A percentile compares a stretch with the other conserved stretches of the same genome.
Conservation (phyloP, 1,140 invertebrate species). For the Caenorhabditis brenneri region DNA sequence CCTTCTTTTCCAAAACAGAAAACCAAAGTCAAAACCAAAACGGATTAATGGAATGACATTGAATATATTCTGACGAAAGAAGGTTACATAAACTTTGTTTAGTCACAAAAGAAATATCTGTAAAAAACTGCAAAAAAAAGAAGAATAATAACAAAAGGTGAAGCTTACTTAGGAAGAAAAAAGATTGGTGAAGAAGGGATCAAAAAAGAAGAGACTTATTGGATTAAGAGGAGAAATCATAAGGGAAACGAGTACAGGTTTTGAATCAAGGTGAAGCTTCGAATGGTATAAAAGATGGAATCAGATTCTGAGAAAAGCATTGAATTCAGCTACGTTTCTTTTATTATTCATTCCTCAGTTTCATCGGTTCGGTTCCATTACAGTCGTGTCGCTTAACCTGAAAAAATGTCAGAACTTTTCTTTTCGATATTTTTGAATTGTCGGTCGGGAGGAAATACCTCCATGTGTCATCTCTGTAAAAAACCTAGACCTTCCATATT, state of each 20-base stretch:
- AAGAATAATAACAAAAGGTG: not conserved
- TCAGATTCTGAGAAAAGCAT: not conserved
- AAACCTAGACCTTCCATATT: too few species aligned
- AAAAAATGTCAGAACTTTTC: too few species aligned
- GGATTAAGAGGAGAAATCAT: not conserved
- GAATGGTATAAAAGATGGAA: not conserved
- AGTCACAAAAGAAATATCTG: not conserved
- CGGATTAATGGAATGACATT: not conserved
- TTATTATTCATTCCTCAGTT: too few species aligned
- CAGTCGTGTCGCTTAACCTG: too few species aligned
- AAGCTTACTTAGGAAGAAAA: conserved; percentile 10
- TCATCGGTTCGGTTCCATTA: too few species aligned
- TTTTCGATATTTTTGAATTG: not conserved
- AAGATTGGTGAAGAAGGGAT: not conserved
- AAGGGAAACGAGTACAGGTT: conserved; percentile 28
- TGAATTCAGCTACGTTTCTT: too few species aligned
- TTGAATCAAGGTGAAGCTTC: not conserved
- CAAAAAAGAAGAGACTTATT: conserved; percentile 22
- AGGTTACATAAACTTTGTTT: conserved; percentile 19
- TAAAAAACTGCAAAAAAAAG: not conserved
- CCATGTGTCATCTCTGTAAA: too few species aligned
- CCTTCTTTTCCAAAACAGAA: not conserved
- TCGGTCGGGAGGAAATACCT: too few species aligned
- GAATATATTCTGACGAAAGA: not conserved
- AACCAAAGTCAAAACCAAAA: not conserved